Conservation (phyloP, 2,113 vertebrate species). For the Stomatorhinus ivindoensis region DNA sequence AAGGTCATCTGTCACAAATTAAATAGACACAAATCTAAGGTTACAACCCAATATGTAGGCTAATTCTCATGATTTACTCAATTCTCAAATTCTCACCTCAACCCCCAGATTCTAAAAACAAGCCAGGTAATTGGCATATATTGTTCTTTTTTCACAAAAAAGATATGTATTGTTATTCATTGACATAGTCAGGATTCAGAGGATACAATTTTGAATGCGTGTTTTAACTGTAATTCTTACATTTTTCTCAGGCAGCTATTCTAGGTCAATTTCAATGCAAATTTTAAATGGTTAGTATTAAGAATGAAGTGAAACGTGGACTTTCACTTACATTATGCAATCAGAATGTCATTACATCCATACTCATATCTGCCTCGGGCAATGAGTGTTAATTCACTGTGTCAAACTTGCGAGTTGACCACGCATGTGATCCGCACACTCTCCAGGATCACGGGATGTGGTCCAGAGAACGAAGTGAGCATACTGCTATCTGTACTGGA, state of each 20-base stretch:
- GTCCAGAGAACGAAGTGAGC: constrained; percentile 1
- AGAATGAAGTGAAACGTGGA: background rate
- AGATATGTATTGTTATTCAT: background rate
- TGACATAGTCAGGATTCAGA: background rate
- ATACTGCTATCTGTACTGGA: background rate
- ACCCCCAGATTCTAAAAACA: background rate
- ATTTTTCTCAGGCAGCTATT: background rate
- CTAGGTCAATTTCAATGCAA: background rate
- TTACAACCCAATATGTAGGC: background rate
- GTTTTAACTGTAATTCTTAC: background rate
- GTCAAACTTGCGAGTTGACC: background rate
- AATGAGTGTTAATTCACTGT: background rate
- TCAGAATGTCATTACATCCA: background rate
- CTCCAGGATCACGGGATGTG: constrained; percentile 1
- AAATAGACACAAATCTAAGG: background rate
- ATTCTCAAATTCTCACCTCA: background rate
- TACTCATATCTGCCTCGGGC: background rate
- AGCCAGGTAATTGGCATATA: background rate
- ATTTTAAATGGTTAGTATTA: background rate
- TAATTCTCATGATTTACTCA: background rate
- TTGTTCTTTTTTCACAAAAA: background rate
- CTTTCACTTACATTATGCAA: background rate
- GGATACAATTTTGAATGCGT: background rate
- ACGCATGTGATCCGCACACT: background rate
- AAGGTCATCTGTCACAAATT: background rate